Evolutionary conservation across 2,113 vertebrate species (phyloP).

Genomic region (Corapipo altera): DNA sequence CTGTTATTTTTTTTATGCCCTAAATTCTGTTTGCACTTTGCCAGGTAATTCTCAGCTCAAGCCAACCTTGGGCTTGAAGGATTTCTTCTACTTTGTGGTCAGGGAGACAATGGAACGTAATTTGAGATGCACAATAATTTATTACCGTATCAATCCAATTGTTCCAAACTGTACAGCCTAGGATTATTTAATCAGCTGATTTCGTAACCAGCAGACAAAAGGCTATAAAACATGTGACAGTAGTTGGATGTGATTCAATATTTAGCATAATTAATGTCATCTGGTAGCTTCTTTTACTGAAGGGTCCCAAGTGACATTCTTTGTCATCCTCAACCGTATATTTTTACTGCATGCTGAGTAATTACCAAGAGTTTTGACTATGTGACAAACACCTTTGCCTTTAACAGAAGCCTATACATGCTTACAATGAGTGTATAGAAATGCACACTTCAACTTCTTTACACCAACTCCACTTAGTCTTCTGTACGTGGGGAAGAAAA

Average conservation of each 20-base stretch:
- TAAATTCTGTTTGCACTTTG: conserved; percentile 74
- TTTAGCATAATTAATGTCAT: conserved; percentile 53
- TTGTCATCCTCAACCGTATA: conserved; percentile 8
- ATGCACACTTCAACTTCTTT: not conserved
- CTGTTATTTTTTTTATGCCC: conserved; percentile 45
- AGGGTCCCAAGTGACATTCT: not conserved
- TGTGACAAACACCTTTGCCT: not conserved
- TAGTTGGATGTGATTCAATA: conserved; percentile 35
- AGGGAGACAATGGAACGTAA: conserved; percentile 65
- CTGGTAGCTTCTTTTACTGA: conserved; percentile 29
- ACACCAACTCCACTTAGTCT: not conserved
- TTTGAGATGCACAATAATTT: conserved; percentile 69
- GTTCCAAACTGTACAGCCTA: conserved; percentile 51
- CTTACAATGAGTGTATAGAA: not conserved
- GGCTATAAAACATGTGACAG: conserved; percentile 17
- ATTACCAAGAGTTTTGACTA: conserved; percentile 30
- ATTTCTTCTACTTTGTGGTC: conserved; percentile 74
- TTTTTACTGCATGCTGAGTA: conserved; percentile 33
- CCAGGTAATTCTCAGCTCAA: conserved; percentile 75
- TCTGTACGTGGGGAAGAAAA: not conserved
- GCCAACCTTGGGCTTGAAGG: conserved; percentile 58
- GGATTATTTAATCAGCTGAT: conserved; percentile 72
- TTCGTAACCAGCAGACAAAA: conserved; percentile 52
- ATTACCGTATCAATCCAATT: conserved; percentile 70
- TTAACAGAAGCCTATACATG: not conserved